A percentile compares a stretch with the other conserved stretches of the same genome.
These are phyloP conservation scores for Heliangelus exortis DNA, from an alignment of 2,797 vertebrate species.

Conservation along the genomic window DNA sequence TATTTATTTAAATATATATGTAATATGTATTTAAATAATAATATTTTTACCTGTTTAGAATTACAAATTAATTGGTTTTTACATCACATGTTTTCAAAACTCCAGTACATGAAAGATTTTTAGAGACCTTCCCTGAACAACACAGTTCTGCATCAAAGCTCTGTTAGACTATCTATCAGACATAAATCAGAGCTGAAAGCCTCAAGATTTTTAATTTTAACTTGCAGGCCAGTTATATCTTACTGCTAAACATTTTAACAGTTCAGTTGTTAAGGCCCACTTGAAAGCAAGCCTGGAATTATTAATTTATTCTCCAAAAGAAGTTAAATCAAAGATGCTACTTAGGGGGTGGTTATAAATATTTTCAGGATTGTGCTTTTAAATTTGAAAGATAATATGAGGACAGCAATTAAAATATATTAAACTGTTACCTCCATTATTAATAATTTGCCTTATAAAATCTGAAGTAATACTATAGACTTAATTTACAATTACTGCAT, in stretches of 20 bases:
- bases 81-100: neutral
- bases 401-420: constrained; percentile 40
- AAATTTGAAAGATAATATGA: constrained; percentile 54
- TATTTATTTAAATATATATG: too few species aligned
- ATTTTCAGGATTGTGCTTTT: constrained; percentile 47
- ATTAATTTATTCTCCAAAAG: constrained; percentile 5
- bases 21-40: neutral
- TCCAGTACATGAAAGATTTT: neutral
- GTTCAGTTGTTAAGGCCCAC: neutral
- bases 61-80: neutral
- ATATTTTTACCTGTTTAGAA: neutral
- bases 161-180: neutral
- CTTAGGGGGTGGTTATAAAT: constrained; percentile 5
- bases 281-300: constrained; percentile 9
- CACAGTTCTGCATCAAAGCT: neutral
- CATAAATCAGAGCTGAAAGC: neutral
- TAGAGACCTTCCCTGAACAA: neutral
- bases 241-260: neutral
- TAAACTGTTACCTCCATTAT: constrained; percentile 18
- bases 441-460: constrained; percentile 56
- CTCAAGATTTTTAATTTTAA: neutral
- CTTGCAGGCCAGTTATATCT: neutral
- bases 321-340: neutral
- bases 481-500: constrained; percentile 46
- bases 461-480: constrained; percentile 43